phyloP scores from a whole-genome alignment of 1,140 invertebrate genomes.

The Eulimnadia texana region DNA sequence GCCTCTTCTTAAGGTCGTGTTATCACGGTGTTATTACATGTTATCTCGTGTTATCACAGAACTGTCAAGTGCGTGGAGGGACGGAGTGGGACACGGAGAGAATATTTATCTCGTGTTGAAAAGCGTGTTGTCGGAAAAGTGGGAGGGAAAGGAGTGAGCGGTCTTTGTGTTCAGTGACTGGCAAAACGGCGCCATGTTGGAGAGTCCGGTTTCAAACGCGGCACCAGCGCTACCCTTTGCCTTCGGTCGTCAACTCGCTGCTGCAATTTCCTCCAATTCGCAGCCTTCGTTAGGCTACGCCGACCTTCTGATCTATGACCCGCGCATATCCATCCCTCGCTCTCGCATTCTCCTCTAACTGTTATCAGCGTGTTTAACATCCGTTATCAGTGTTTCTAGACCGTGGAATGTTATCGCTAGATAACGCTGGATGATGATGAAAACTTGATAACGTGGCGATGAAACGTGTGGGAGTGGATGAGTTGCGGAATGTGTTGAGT shows the following conservation, averaged over 20 bases:
- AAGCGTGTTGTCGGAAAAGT: neutral
- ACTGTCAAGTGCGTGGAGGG: neutral
- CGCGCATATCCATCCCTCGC: neutral
- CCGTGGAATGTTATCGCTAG: neutral
- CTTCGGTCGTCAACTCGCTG: no score
- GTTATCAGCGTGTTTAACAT: neutral
- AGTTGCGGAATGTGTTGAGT: neutral
- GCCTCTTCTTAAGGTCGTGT: no score
- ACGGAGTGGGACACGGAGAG: neutral
- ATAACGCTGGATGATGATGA: neutral
- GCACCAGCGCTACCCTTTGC: neutral
- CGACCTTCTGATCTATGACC: neutral
- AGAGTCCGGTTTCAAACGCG: neutral
- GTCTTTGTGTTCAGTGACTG: neutral
- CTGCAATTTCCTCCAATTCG: neutral
- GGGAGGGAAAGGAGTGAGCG: neutral
- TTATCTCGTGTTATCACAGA: neutral
- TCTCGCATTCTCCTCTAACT: neutral
- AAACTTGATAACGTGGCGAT: neutral
- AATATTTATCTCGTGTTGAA: neutral
- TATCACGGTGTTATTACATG: neutral
- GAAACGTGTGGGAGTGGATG: neutral
- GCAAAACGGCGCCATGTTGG: neutral
- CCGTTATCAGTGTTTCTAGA: neutral
- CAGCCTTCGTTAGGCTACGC: neutral